Percentiles rank a stretch among this genome's conserved stretches.
These are phyloP conservation scores for Anastrepha ludens DNA, from an alignment of 1,140 invertebrate genomes.

Conservation along the genomic window DNA sequence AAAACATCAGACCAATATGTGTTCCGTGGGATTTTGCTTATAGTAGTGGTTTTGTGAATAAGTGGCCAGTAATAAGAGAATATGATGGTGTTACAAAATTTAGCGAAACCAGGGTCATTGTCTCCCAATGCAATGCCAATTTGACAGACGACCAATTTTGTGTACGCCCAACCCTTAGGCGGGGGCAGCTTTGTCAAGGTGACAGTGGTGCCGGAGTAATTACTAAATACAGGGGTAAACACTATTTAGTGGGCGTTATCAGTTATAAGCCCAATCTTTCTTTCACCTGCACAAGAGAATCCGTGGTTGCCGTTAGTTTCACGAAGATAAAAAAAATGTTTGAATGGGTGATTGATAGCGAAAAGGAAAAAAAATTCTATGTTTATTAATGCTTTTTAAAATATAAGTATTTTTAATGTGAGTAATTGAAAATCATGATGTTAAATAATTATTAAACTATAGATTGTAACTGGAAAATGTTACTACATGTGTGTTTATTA, in stretches of 20 bases:
- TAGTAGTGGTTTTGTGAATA: neutral
- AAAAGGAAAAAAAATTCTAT: neutral
- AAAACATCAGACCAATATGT: conserved; percentile 7
- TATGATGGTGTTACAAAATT: neutral
- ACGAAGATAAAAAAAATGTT: neutral
- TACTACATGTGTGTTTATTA: too few species aligned
- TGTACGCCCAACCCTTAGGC: neutral
- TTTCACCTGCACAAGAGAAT: neutral
- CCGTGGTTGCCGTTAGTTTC: neutral
- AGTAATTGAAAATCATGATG: too few species aligned
- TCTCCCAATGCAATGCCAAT: neutral
- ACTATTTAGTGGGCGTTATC: neutral
- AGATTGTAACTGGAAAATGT: too few species aligned
- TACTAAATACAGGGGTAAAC: too few species aligned
- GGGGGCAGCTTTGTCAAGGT: neutral
- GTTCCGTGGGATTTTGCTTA: too few species aligned
- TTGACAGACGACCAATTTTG: neutral
- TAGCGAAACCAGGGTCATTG: neutral
- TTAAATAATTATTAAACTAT: too few species aligned
- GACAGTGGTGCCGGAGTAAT: neutral
- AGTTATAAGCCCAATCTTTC: neutral
- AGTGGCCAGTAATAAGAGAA: neutral
- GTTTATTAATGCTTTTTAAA: neutral
- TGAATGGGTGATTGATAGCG: neutral
- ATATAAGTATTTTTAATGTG: neutral